Base-by-base conservation (phyloP, 2,113 vertebrate species). In the Nothobranchius furzeri region DNA sequence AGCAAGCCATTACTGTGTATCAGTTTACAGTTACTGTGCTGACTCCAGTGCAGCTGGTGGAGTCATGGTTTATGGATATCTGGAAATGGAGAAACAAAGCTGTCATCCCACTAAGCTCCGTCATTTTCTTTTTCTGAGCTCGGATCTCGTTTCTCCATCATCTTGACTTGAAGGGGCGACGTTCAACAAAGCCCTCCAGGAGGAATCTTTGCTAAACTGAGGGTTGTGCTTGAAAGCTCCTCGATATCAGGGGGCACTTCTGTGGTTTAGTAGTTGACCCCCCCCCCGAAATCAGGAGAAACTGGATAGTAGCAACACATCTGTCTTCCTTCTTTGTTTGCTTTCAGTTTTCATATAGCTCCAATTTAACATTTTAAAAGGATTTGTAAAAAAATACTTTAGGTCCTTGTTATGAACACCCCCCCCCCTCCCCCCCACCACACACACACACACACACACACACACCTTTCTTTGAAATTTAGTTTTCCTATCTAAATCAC, bases 1-100 rank as follows among this genome's bases (percentile, higher is more conserved):
- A 83, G 82, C 82, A 68, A 58, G 74, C 81, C 86, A 87, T 90
- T 88, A 86, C 68, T 76, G 87, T 20, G 78, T 84, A 91, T 93
- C 89, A 50, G 78, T 71, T 93, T 91, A 88, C 89, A 86, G 79
- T 75, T 52, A 63, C 64, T 52, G 73, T 48, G 79, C 82, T 79
- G 87, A 87, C 63, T 81, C 77, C 72, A 55, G 68, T 69, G 82
- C 87, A 90, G 89, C 85, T 87, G 69, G 58, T 48, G 52, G 76
- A 81, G 70, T 84, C 77, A 87, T 64, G 73, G 83, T 88, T 90
- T 90, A 90, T 73, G 30, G 73, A 83, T 78, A 76, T 79, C 84
- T 81, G 65, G 87, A 82, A 81, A 75, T 74, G 78, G 73, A 83
- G 81, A 86, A 88, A 88, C 75, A 83, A 84, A 64, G 68, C 73